Evolutionary conservation across 2,888 invertebrate species (phyloP), one percentile per base, ranked within the genome.

Genomic region (Coleophora flavipennella): DNA sequence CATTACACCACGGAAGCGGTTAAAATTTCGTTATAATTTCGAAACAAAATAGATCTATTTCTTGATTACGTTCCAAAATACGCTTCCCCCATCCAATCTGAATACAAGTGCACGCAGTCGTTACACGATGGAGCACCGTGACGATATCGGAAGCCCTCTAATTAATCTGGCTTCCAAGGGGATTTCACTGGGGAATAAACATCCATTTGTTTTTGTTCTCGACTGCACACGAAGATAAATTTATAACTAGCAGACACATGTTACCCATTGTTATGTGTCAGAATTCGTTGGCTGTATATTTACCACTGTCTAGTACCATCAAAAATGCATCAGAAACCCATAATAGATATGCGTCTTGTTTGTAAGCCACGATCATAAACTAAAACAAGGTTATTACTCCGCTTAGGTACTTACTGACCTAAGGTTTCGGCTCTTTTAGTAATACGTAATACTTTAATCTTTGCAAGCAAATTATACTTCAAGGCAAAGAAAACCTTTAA

Each of bases 91-190:
- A 54, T 50, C 53, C 53, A 54, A 54, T 55, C 45, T 49, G 39
- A 48, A 49, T 51, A 40, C 48, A 54, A 59, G 59, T 60, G 55
- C 52, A 50, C 10, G 46, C 45, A 42, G 41, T 34, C 34, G 39
- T 45, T 39, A 40, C 37, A 34, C 41, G 41, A 42, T 33, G 39
- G 33, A 31, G 37, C 41, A 44, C 55, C 64, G 59, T 66, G 58
- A 64, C 69, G 62, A 68, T 72, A 69, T 44, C 39, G 50, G 50
- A 57, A 68, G 65, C 59, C 57, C 59, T 62, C 63, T 69, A 76
- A 77, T 78, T 76, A 75, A 75, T 72, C 65, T 61, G 57, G 51
- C 53, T 63, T 26, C 13, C 42, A 13, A 27, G 41, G 35, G 34
- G 31, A 38, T 39, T 46, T 52, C 48, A 40, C 46, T 39, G 26